Evolutionary conservation across 35 echinoderm and acorn worm species (phyloP).

Genomic region (Diadema setosum): DNA sequence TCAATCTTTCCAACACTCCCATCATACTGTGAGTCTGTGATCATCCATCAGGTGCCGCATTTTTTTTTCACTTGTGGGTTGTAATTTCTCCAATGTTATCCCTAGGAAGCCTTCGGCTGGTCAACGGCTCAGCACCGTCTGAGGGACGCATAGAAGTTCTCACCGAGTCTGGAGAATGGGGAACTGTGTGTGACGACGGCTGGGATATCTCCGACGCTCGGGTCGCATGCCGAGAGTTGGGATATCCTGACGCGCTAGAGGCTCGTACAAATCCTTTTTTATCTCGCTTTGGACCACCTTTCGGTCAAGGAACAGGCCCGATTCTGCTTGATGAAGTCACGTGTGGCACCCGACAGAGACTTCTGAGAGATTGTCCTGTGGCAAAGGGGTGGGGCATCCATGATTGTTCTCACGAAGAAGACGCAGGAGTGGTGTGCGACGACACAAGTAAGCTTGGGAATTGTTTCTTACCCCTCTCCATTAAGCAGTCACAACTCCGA

Average conservation of each 20-base stretch:
- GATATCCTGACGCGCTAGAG: neutral
- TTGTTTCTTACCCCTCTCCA: too few species aligned
- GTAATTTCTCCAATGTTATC: too few species aligned
- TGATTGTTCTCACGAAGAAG: constrained; percentile 26
- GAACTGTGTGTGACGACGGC: constrained; percentile 4
- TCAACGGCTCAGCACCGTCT: neutral
- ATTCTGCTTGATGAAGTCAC: constrained; percentile 16
- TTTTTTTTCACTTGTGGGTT: too few species aligned
- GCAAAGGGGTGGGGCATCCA: constrained; percentile 25
- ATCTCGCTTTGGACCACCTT: neutral
- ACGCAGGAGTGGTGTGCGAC: constrained; percentile 22
- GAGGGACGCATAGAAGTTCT: neutral
- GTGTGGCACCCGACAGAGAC: neutral
- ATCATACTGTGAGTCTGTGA: too few species aligned
- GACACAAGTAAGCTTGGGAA: neutral
- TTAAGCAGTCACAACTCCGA: neutral
- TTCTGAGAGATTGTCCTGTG: neutral
- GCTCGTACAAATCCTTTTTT: neutral
- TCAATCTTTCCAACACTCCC: too few species aligned
- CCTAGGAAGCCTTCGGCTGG: neutral
- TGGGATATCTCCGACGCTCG: neutral
- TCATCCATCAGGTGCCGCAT: too few species aligned
- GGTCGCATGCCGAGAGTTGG: neutral
- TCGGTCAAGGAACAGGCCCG: neutral
- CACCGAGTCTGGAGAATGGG: neutral